These are phyloP conservation scores for Rhamphomyia laevipes DNA, from an alignment of 2,888 invertebrate genomes.

Conservation along the genomic window DNA sequence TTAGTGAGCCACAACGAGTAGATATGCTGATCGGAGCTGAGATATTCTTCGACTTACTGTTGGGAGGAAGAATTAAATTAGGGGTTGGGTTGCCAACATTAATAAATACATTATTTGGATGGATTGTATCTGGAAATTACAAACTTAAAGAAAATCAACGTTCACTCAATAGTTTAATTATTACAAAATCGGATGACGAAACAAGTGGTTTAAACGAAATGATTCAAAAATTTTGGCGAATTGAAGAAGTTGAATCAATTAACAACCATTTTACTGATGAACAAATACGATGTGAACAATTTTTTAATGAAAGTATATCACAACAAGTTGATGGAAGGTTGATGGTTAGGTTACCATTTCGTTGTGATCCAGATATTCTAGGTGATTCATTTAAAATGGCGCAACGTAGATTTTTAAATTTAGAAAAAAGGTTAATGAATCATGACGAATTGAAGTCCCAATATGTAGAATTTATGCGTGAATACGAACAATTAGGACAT, in stretches of 20 bases:
- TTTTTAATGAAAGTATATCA: neutral
- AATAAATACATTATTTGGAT: slow-evolving; percentile 5
- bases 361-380: neutral
- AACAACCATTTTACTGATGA: neutral
- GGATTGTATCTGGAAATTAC: slow-evolving; percentile 3
- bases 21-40: slow-evolving; percentile 8
- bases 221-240: neutral
- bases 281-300: neutral
- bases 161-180: neutral
- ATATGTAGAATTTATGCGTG: neutral
- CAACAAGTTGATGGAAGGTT: neutral
- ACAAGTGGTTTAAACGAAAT: neutral
- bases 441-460: neutral
- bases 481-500: neutral
- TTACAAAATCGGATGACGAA: no score
- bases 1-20: slow-evolving; percentile 2
- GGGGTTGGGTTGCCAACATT: neutral
- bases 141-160: neutral
- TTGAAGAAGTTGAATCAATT: neutral
- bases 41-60: slow-evolving; percentile 1
- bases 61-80: neutral
- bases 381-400: neutral
- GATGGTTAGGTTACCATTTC: neutral
- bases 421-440: no score
- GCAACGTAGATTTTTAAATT: neutral